Evolutionary conservation across 2,797 vertebrate species (phyloP).

Genomic region (Poeciliopsis turneri): DNA sequence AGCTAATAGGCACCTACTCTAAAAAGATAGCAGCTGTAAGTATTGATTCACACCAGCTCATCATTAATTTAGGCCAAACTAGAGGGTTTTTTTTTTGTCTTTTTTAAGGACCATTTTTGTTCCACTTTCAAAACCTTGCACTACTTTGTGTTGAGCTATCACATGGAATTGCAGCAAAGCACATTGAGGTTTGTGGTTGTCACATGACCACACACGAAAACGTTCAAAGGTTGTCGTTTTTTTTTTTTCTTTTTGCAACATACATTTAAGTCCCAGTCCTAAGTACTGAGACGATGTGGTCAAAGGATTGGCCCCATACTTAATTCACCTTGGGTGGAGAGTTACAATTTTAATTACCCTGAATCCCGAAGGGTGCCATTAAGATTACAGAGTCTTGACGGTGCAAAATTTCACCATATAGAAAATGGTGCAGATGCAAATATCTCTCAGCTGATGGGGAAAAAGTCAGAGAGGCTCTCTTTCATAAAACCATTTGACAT

Average conservation of each 20-base stretch:
- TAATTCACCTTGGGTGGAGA: slow-evolving; percentile 1
- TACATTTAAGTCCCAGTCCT: not conserved
- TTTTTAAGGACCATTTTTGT: not conserved
- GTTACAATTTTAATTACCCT: slow-evolving; percentile 21
- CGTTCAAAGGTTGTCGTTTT: not conserved
- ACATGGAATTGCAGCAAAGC: not conserved
- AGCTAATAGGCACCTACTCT: not conserved
- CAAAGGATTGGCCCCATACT: not conserved
- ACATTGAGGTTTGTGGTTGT: not conserved
- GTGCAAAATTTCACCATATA: slow-evolving; percentile 17
- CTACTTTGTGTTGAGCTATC: not conserved
- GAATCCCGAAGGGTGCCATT: slow-evolving; percentile 15
- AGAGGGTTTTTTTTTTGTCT: not conserved
- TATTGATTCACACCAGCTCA: not conserved
- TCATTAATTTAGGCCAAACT: not conserved
- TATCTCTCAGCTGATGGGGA: not conserved
- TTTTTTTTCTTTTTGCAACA: not conserved
- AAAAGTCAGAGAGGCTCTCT: not conserved
- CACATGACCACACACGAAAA: not conserved
- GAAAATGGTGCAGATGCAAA: slow-evolving; percentile 17
- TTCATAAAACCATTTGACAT: slow-evolving; percentile 3
- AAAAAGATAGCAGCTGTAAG: not conserved
- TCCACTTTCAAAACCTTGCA: not conserved
- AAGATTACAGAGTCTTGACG: slow-evolving; percentile 20
- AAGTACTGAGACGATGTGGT: not conserved